Evolutionary conservation across 1,140 invertebrate genomes (phyloP).

Genomic region (Apis cerana): DNA sequence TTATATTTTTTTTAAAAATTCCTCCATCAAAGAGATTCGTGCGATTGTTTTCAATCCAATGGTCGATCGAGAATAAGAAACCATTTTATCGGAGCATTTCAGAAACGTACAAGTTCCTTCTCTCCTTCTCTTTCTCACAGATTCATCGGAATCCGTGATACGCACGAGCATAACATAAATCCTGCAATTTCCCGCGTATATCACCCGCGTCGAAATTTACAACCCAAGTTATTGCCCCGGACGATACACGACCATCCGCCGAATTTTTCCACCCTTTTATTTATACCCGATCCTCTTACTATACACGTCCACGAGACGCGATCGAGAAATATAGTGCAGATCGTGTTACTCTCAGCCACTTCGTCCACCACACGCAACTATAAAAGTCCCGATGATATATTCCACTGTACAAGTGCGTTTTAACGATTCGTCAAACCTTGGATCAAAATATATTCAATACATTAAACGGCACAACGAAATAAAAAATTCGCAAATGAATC

Average conservation of each 20-base stretch:
- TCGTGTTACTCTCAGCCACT: constrained; percentile 11
- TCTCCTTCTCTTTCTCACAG: neutral
- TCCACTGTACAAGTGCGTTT: constrained; percentile 19
- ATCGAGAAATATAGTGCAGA: constrained; percentile 26
- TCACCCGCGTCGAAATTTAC: constrained; percentile 14
- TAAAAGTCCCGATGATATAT: constrained; percentile 51
- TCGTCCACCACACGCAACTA: neutral
- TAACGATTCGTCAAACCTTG: constrained; percentile 21
- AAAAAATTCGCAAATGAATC: neutral
- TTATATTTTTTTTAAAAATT: too few relatives aligned
- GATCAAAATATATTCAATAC: too few relatives aligned
- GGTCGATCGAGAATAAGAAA: too few relatives aligned
- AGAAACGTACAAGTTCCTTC: too few relatives aligned
- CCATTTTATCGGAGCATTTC: too few relatives aligned
- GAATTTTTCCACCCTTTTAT: constrained; percentile 17
- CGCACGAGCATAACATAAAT: constrained; percentile 22
- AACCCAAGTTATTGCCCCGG: neutral
- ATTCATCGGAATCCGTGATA: neutral
- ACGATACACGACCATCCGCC: neutral
- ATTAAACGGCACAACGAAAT: neutral
- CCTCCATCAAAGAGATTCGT: too few relatives aligned
- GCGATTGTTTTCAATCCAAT: too few relatives aligned
- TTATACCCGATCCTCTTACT: neutral
- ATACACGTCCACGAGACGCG: neutral
- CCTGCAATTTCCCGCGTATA: constrained; percentile 11